These are phyloP conservation scores for Nipponia nippon DNA, from an alignment of 2,113 vertebrate genomes.

Conservation along the genomic window DNA sequence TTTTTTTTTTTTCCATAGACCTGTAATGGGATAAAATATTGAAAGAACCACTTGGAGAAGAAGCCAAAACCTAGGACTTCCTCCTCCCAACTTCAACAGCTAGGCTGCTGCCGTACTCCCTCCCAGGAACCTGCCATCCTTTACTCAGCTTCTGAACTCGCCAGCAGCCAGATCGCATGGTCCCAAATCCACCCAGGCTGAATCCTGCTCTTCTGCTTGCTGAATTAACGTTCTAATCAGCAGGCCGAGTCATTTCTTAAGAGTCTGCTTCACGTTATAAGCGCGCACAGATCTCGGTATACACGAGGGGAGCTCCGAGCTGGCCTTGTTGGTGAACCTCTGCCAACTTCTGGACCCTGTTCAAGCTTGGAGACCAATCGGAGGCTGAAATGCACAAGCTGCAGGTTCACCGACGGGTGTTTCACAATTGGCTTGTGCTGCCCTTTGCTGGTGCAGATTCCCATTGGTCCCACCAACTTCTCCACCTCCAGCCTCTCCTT, in stretches of 20 bases:
- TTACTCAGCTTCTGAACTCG: neutral
- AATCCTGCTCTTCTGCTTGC: neutral
- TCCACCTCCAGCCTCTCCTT: slow-evolving; percentile 2
- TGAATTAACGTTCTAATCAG: neutral
- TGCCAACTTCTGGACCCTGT: neutral
- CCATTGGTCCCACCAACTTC: slow-evolving; percentile 12
- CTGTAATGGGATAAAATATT: neutral
- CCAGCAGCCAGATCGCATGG: rapidly evolving
- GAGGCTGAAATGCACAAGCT: neutral
- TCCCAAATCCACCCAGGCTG: neutral
- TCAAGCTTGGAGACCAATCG: neutral
- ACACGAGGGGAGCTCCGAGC: rapidly evolving
- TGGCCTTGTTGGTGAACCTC: neutral
- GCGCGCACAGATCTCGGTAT: rapidly evolving
- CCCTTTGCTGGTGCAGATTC: neutral
- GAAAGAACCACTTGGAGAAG: neutral
- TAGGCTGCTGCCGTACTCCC: neutral
- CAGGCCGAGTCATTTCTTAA: neutral
- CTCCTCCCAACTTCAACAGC: neutral
- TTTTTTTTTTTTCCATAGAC: neutral
- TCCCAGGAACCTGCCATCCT: neutral
- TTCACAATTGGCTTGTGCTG: neutral
- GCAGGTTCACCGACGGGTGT: neutral
- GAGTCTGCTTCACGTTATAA: rapidly evolving
- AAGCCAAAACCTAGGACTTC: neutral